Evolutionary conservation across 2,113 vertebrate genomes (phyloP).

Genomic region (Nesoenas mayeri): DNA sequence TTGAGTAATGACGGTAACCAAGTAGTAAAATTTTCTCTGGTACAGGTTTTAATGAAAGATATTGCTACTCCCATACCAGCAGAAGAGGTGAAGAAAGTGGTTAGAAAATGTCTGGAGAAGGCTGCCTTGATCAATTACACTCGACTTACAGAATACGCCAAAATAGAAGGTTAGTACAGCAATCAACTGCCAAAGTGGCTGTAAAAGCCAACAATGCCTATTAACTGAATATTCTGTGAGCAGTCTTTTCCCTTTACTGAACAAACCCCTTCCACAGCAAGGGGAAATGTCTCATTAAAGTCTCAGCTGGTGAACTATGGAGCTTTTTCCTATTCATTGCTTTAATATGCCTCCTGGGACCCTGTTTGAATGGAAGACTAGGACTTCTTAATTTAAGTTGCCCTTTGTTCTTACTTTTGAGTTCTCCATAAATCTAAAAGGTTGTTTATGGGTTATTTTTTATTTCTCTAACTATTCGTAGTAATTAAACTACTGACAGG

Average conservation of each 20-base stretch:
- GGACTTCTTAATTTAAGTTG: constrained; percentile 76
- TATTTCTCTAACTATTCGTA: constrained; percentile 61
- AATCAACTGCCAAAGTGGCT: constrained; percentile 68
- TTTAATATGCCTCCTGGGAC: constrained; percentile 86
- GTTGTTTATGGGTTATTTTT: constrained; percentile 59
- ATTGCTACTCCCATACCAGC: constrained; percentile 91
- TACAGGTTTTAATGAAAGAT: constrained; percentile 97
- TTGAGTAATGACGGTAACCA: constrained; percentile 28
- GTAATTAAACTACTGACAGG: constrained; percentile 34
- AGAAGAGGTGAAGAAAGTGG: constrained; percentile 94
- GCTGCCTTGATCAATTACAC: constrained; percentile 95
- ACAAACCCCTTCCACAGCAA: constrained; percentile 74
- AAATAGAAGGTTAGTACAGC: constrained; percentile 90
- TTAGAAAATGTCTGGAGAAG: constrained; percentile 93
- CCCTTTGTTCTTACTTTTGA: constrained; percentile 79
- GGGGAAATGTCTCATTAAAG: constrained; percentile 86
- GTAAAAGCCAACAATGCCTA: constrained; percentile 71
- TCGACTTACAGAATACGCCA: constrained; percentile 92
- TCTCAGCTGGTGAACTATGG: constrained; percentile 84
- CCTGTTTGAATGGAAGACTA: constrained; percentile 74
- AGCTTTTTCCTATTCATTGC: constrained; percentile 84
- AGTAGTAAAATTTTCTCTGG: constrained; percentile 33
- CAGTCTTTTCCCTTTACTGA: constrained; percentile 73
- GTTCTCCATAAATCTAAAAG: constrained; percentile 64
- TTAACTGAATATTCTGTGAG: constrained; percentile 75